phyloP scores from a whole-genome alignment of 2,113 vertebrate genomes.

The Dascyllus trimaculatus region DNA sequence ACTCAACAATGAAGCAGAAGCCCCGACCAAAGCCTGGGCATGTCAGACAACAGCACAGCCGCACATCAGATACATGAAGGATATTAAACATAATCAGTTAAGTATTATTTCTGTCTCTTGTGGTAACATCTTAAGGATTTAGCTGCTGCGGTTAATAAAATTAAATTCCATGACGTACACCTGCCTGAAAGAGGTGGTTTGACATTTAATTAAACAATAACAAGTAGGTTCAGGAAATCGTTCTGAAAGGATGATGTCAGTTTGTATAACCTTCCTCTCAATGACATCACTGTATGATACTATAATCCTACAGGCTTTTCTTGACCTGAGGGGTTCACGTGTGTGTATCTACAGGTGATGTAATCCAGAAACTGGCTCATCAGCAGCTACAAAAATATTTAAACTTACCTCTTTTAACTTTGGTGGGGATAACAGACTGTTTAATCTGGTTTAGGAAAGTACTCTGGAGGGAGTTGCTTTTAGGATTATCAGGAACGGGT shows the following conservation, averaged over 20 bases:
- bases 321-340: constrained; percentile 17
- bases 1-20: constrained; percentile 15
- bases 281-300: constrained; percentile 41
- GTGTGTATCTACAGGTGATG: constrained; percentile 30
- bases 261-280: constrained; percentile 36
- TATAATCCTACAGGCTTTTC: constrained; percentile 34
- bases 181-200: constrained; percentile 1
- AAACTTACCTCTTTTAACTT: not conserved
- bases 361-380: constrained; percentile 16
- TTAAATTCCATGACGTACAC: constrained; percentile 2
- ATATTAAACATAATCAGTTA: not conserved
- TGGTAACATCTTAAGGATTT: not conserved
- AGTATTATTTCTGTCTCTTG: not conserved
- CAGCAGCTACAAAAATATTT: constrained; percentile 47
- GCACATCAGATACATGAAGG: constrained; percentile 5
- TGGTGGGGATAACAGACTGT: not conserved
- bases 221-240: constrained; percentile 10
- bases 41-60: constrained; percentile 1
- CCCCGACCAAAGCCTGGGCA: constrained; percentile 23
- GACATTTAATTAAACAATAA: constrained; percentile 15
- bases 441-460: constrained; percentile 1
- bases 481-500: not conserved
- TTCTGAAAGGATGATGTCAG: constrained; percentile 46
- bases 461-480: not conserved
- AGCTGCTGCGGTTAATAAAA: constrained; percentile 1